These are phyloP conservation scores for Ateles fusciceps DNA, from an alignment of 2,797 vertebrate species.

Conservation along the genomic window DNA sequence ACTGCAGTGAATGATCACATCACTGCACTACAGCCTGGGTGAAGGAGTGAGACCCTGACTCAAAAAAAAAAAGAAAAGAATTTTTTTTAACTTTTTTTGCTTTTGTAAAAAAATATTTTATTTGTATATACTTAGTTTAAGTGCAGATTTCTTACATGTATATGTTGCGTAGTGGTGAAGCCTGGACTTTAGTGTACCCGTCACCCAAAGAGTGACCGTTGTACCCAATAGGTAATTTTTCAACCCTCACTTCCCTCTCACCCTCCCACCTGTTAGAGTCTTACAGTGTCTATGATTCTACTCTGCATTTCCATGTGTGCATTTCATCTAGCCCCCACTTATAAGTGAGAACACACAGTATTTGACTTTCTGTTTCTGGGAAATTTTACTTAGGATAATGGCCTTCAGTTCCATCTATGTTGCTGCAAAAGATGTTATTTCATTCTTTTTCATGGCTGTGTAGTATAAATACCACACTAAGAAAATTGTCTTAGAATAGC, in stretches of 20 bases:
- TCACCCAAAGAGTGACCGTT: not conserved
- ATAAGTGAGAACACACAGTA: not conserved
- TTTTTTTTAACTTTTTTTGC: not conserved
- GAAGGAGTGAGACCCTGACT: not conserved
- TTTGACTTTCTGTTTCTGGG: not conserved
- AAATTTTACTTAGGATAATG: not conserved
- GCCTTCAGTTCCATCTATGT: not conserved
- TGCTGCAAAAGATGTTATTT: not conserved
- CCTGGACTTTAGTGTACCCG: not conserved
- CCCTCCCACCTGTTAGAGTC: not conserved
- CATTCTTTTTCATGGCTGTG: not conserved
- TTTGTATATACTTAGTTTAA: not conserved
- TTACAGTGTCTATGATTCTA: not conserved
- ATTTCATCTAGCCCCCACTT: not conserved
- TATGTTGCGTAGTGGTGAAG: not conserved
- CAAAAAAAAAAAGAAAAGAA: not conserved
- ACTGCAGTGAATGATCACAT: not conserved
- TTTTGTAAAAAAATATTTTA: not conserved
- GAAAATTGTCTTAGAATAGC: not conserved
- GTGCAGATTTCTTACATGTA: not conserved
- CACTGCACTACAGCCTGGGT: not conserved
- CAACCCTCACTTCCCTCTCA: not conserved
- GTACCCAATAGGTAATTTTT: not conserved
- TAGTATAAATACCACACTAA: not conserved
- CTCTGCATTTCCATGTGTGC: not conserved